Base-by-base conservation (phyloP, 2,113 vertebrate genomes). In the Hypomesus transpacificus region DNA sequence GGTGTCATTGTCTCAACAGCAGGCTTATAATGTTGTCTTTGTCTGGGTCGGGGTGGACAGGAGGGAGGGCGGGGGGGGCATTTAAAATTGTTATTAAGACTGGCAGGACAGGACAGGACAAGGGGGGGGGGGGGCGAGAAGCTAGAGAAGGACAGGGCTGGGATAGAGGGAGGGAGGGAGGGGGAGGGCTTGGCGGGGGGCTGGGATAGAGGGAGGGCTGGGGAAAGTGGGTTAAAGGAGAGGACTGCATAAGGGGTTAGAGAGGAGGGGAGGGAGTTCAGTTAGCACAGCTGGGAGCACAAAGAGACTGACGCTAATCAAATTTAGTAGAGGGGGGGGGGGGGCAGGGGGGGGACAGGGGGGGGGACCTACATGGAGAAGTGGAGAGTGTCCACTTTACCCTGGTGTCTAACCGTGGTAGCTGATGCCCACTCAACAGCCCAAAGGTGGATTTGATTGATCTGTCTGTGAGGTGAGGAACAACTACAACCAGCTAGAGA, bases 201-300 rank as follows among this genome's bases (percentile, higher is more conserved):
- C 7, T 46, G 39, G 39, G 39, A 46, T 46, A 46, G 39, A 46
- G 39, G 39, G 8, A 11, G 39, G 39, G 39, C 39, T 46, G 39
- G 39, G 21, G 69, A 68, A 28, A 62, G 58, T 52, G 16, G 51
- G 56, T 59, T 66, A 59, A 67, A 70, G 54, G 21, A 63, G 18
- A 65, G 28, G 39, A 46, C 39, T 46, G 39, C 9, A 13, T 46
- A 46, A 46, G 39, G 39, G 16, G 60, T 65, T 31, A 70, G 16
- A 8, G 34, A 34, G 3, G 17, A 17, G 46, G 66, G 82, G 69
- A 50, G 28, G 14, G 5, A 3, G 58, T 63, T 59, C 71, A 4
- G 62, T 74, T 80, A 84, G 66, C 77, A 77, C 79, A 79, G 74
- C 69, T 75, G 79, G 79, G 69, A 66, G 66, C 71, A 75, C 56